Evolutionary conservation across 2,113 vertebrate genomes (phyloP).

Genomic region (Diglossa brunneiventris): DNA sequence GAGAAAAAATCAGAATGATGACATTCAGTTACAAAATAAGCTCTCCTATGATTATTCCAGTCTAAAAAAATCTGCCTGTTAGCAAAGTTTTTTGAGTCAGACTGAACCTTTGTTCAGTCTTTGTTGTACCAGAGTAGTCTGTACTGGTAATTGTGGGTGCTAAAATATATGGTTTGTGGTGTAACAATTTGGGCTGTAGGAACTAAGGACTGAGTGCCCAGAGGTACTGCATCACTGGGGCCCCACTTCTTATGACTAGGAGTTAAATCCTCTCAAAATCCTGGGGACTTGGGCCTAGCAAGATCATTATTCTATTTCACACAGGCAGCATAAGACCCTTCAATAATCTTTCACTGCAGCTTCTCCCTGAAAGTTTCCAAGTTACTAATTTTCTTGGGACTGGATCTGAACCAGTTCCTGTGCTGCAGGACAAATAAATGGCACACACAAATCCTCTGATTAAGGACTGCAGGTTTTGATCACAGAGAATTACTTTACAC

Average conservation of each 20-base stretch:
- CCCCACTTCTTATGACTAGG: background rate
- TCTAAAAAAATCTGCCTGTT: background rate
- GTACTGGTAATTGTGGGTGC: background rate
- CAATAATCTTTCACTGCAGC: background rate
- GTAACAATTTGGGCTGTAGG: background rate
- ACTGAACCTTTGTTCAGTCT: background rate
- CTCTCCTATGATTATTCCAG: background rate
- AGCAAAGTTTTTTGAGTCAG: background rate
- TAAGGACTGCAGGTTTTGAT: background rate
- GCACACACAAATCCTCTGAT: background rate
- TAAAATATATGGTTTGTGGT: accelerated
- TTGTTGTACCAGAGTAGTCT: background rate
- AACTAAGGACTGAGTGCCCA: background rate
- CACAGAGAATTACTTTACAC: background rate
- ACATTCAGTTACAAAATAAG: background rate
- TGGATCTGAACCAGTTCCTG: background rate
- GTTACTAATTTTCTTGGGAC: background rate
- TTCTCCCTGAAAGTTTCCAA: background rate
- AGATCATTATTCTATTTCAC: background rate
- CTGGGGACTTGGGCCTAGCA: background rate
- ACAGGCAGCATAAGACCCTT: background rate
- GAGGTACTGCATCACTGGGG: background rate
- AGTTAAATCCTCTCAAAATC: background rate
- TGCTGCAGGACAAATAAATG: background rate
- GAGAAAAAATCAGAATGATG: background rate